phyloP scores from a whole-genome alignment of 2,888 invertebrate species.

The Aphidoletes aphidimyza region DNA sequence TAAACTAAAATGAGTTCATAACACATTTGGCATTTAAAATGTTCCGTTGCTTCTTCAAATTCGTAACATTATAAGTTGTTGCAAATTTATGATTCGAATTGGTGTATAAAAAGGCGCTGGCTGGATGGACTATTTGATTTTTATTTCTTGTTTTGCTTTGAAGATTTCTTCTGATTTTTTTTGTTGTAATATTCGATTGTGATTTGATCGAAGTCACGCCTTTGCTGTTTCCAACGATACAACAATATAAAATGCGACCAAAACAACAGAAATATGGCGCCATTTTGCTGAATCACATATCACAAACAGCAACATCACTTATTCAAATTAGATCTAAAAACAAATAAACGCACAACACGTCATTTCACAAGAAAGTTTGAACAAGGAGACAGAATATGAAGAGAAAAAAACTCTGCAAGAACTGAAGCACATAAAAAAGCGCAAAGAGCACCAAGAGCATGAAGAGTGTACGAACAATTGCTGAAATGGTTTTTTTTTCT shows the following conservation, averaged over 20 bases:
- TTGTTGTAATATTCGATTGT: not conserved
- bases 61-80: not conserved
- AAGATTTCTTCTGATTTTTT: not conserved
- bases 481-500: conserved; percentile 22
- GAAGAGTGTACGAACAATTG: not conserved
- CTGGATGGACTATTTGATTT: not conserved
- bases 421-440: not conserved
- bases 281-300: conserved; percentile 28
- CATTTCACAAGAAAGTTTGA: conserved; percentile 7
- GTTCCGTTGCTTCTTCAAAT: not conserved
- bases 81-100: conserved; percentile 11
- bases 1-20: too few species aligned
- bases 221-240: conserved; percentile 49
- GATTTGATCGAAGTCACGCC: conserved; percentile 15
- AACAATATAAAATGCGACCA: not conserved
- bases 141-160: not conserved
- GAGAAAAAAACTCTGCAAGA: not conserved
- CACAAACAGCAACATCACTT: conserved; percentile 13
- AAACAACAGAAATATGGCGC: conserved; percentile 51
- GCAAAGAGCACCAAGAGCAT: not conserved
- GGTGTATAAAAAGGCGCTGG: not conserved
- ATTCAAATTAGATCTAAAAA: conserved; percentile 45
- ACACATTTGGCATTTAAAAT: not conserved
- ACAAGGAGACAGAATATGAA: not conserved
- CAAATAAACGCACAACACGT: conserved; percentile 14